These are phyloP conservation scores for Mamestra configurata DNA, from an alignment of 1,140 invertebrate genomes.

Conservation along the genomic window DNA sequence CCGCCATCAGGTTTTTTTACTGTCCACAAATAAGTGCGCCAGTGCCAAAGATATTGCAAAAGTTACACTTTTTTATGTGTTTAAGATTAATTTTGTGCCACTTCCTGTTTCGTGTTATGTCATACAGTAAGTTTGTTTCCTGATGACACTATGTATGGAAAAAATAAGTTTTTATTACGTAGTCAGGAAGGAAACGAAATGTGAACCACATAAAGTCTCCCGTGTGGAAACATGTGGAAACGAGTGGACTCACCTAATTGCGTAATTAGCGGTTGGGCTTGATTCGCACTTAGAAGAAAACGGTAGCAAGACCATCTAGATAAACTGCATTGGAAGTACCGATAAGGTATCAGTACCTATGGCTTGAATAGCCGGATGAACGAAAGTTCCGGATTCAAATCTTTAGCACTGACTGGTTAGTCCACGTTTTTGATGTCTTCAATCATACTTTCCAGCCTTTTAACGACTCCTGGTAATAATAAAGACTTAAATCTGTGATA, in stretches of 20 bases:
- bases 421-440: neutral
- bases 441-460: too few relatives aligned
- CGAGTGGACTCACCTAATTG: neutral
- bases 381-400: conserved; percentile 20
- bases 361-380: conserved; percentile 36
- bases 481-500: too few relatives aligned
- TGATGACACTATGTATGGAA: conserved; percentile 10
- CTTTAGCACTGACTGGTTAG: neutral
- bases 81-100: conserved; percentile 51
- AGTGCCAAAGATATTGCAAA: conserved; percentile 49
- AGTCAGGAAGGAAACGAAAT: conserved; percentile 14
- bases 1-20: conserved; percentile 51
- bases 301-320: neutral
- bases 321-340: conserved; percentile 33
- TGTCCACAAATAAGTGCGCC: conserved; percentile 44
- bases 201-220: neutral
- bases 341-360: conserved; percentile 18
- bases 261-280: conserved; percentile 17
- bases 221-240: conserved; percentile 10
- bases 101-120: conserved; percentile 56
- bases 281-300: conserved; percentile 7
- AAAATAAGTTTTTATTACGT: conserved; percentile 20
- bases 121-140: conserved; percentile 24
- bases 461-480: too few relatives aligned
- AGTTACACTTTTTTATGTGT: conserved; percentile 49